phyloP scores from a whole-genome alignment of 1,140 invertebrate genomes.

The Orussus abietinus region DNA sequence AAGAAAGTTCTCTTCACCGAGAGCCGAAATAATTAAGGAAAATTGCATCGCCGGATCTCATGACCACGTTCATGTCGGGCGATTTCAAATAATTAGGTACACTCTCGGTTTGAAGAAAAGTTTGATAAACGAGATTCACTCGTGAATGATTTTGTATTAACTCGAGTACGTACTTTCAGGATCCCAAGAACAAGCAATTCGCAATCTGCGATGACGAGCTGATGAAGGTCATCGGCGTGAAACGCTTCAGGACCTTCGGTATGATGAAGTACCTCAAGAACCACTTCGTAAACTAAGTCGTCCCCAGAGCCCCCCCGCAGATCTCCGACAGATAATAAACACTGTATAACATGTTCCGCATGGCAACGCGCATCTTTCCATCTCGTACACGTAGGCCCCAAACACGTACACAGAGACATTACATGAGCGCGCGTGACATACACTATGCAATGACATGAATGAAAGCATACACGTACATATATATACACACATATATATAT shows the following conservation, averaged over 20 bases:
- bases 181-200: slow-evolving; percentile 91
- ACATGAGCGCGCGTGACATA: too few species aligned
- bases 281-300: slow-evolving; percentile 74
- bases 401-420: slow-evolving; percentile 10
- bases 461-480: too few species aligned
- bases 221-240: slow-evolving; percentile 83
- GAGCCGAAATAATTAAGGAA: too few species aligned
- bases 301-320: slow-evolving; percentile 14
- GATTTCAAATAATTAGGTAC: too few species aligned
- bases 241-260: slow-evolving; percentile 86
- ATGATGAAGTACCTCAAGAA: slow-evolving; percentile 95
- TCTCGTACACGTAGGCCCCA: slow-evolving; percentile 27
- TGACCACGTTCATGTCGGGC: too few species aligned
- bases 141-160: slow-evolving; percentile 1
- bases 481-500: slow-evolving; percentile 23
- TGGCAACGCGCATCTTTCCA: slow-evolving; percentile 23
- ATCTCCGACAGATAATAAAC: slow-evolving; percentile 37
- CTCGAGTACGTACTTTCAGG: slow-evolving; percentile 50
- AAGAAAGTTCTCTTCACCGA: too few species aligned
- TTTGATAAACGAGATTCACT: too few species aligned
- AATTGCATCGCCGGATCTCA: too few species aligned
- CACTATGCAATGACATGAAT: too few species aligned
- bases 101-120: too few species aligned
- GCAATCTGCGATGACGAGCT: slow-evolving; percentile 90
- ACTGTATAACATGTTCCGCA: slow-evolving; percentile 35